Conservation (phyloP, 1,140 invertebrate genomes). For the Propsilocerus akamusi region DNA sequence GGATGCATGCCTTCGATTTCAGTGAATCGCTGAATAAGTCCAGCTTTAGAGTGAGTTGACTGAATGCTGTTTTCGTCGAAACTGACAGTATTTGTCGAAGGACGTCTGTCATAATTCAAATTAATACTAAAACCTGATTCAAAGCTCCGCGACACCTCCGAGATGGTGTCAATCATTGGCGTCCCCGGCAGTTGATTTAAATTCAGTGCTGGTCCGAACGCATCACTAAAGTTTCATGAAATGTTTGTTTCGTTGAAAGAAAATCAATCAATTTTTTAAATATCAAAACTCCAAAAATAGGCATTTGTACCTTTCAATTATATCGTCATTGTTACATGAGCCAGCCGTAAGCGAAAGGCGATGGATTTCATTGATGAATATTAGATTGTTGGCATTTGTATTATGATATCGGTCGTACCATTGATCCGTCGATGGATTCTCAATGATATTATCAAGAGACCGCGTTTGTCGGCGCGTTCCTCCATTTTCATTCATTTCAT, state of each 20-base stretch:
- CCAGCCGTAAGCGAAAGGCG: background rate
- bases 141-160: background rate
- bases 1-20: background rate
- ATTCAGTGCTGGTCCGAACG: conserved; percentile 6
- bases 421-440: background rate
- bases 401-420: too few species aligned
- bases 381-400: background rate
- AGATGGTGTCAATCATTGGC: background rate
- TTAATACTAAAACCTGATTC: background rate
- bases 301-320: conserved; percentile 1
- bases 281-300: background rate
- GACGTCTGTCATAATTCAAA: background rate
- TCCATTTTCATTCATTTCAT: too few species aligned
- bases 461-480: background rate
- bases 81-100: background rate
- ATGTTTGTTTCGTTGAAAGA: background rate
- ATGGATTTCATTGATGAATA: background rate
- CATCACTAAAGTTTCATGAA: conserved; percentile 1
- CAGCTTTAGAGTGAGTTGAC: background rate
- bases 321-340: background rate
- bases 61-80: background rate
- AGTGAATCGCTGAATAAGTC: background rate
- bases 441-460: background rate
- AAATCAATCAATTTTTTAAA: background rate
- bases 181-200: conserved; percentile 6